These are phyloP conservation scores for Cochlearius cochlearius DNA, from an alignment of 2,113 vertebrate genomes.

Conservation along the genomic window DNA sequence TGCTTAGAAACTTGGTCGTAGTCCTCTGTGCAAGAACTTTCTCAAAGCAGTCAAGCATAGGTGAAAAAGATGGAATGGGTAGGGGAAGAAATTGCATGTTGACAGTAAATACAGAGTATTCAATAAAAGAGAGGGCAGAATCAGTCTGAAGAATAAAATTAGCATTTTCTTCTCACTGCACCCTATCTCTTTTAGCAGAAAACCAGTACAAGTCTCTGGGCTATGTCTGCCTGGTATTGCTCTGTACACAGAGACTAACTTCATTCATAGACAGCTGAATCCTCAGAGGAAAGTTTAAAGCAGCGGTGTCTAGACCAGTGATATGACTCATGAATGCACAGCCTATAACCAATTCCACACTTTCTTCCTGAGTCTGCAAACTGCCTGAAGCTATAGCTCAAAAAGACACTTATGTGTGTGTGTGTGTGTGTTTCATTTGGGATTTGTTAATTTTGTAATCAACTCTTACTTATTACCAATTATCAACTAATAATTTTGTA, in stretches of 20 bases:
- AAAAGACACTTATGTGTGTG: background rate
- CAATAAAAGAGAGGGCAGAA: background rate
- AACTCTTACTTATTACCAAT: background rate
- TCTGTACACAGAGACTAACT: background rate
- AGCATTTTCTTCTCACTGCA: background rate
- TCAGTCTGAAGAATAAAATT: background rate
- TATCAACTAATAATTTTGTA: background rate
- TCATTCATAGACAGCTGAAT: background rate
- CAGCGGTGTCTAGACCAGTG: constrained; percentile 39
- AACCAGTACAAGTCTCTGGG: background rate
- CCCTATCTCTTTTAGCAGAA: background rate
- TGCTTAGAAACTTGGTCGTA: background rate
- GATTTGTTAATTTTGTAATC: background rate
- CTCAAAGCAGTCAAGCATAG: background rate
- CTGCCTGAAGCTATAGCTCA: background rate
- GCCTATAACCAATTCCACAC: background rate
- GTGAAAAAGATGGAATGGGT: background rate
- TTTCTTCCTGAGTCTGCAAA: constrained; percentile 11
- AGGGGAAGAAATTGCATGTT: background rate
- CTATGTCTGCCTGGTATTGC: background rate
- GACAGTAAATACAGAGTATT: background rate
- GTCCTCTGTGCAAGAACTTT: background rate
- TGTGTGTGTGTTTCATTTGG: background rate
- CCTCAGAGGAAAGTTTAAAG: constrained; percentile 20
- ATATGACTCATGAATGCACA: constrained; percentile 32